A percentile compares a stretch with the other conserved stretches of the same genome.
Conservation (phyloP, 2,113 vertebrate genomes). For the Corythaixoides concolor region DNA sequence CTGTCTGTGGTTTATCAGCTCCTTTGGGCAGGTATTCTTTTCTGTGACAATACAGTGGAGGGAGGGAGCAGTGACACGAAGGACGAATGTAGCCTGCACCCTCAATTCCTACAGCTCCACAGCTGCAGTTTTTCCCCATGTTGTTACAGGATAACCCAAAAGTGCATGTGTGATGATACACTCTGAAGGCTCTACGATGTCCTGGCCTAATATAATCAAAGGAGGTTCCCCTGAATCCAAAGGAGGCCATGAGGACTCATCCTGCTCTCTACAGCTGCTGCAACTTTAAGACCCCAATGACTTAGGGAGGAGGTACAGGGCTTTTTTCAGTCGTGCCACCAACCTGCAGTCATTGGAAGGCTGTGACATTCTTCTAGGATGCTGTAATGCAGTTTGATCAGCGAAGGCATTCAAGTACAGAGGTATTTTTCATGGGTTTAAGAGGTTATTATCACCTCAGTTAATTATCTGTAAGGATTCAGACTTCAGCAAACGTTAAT, state of each 20-base stretch:
- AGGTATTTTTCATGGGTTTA: neutral
- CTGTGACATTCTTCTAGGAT: neutral
- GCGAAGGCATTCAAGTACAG: neutral
- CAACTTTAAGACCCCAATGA: neutral
- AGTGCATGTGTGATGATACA: neutral
- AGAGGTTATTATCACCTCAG: slow-evolving; percentile 32
- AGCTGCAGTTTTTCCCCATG: neutral
- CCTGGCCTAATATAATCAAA: neutral
- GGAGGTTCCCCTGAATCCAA: neutral
- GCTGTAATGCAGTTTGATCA: slow-evolving; percentile 22
- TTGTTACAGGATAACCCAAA: neutral
- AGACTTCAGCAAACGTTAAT: slow-evolving; percentile 3
- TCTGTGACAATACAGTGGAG: neutral
- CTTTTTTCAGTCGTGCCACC: neutral
- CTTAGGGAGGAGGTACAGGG: neutral
- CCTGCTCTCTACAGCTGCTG: neutral
- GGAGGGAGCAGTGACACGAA: neutral
- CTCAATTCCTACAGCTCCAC: neutral
- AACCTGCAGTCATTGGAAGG: neutral
- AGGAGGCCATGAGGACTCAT: neutral
- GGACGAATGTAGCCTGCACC: neutral
- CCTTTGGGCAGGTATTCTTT: neutral
- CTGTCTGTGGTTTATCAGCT: neutral
- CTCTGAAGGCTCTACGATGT: neutral
- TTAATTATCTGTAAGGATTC: slow-evolving; percentile 47